phyloP scores from a whole-genome alignment of 2,888 invertebrate genomes.

The Anoplius nigerrimus region DNA sequence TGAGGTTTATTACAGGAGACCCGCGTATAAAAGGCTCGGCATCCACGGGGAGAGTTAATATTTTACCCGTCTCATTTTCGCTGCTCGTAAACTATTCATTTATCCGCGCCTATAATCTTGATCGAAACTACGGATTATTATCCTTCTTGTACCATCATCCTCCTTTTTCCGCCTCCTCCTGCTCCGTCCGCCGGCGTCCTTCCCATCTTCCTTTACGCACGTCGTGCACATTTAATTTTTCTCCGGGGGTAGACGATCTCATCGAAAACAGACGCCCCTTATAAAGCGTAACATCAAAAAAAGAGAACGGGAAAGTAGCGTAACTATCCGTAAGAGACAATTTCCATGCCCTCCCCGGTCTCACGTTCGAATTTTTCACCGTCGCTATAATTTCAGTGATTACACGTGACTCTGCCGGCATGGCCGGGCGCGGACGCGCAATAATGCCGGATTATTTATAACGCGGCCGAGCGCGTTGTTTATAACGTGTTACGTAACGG shows the following conservation, averaged over 20 bases:
- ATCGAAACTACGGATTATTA: constrained; percentile 72
- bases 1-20: constrained; percentile 55
- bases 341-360: background rate
- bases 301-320: constrained; percentile 6
- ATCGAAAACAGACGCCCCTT: constrained; percentile 26
- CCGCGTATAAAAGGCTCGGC: constrained; percentile 56
- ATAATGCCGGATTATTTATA: background rate
- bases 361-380: constrained; percentile 1
- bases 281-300: constrained; percentile 12
- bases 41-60: constrained; percentile 63
- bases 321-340: constrained; percentile 7
- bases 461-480: too few relatives aligned
- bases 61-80: constrained; percentile 72
- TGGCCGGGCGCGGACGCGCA: background rate
- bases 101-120: constrained; percentile 74
- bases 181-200: constrained; percentile 19
- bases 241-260: constrained; percentile 31
- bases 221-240: constrained; percentile 50
- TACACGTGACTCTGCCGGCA: background rate
- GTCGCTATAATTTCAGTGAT: constrained; percentile 1
- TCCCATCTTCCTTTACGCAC: constrained; percentile 44
- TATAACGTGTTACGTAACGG: too few relatives aligned
- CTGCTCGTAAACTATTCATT: constrained; percentile 75
- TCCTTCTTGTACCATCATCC: constrained; percentile 63
- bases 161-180: constrained; percentile 33